Base-by-base conservation (phyloP, 1,140 invertebrate genomes). In the Caenorhabditis inopinata region DNA sequence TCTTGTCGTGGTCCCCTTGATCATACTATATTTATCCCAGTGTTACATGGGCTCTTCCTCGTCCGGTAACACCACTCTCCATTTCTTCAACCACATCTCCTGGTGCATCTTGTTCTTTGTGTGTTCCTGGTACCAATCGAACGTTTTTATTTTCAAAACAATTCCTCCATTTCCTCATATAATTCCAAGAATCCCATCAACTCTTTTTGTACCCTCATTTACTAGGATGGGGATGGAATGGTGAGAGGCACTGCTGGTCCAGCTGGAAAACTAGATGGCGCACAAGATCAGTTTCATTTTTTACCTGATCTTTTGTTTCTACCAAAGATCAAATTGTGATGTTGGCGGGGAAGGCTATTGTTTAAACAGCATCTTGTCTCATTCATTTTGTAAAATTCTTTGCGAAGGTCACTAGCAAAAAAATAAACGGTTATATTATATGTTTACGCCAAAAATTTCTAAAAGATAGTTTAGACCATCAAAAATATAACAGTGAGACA, bases 221-320 rank as follows among this genome's bases (percentile, higher is more conserved):
- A 47, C 75, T 35, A 47, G 7, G 75, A 29, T 18, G 75, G 46
- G 3, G 47, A 47, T n/a, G 47, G 7, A 6, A n/a, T n/a, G n/a
- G n/a, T n/a, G n/a, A n/a, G n/a, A n/a, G n/a, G n/a, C n/a, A n/a
- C n/a, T n/a, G n/a, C n/a, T n/a, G 48, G 75, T 38, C 75, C 75
- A 23, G 23, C 45, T 38, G 75, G 75, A 51, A 47, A 76, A 21
- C 32, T 38, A 2, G 32, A 38, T 38, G 75, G 45, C 29, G 18
- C 48, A 1, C 32, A 12, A 9, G 45, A 47, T n/a, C 75, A 76
- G 23, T 76, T 76, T 51, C 75, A 76, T 35, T 76, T 76, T 11
- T 51, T 48, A 23, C 45, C 75, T 51, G 46, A 38, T 76, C 75
- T 76, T 51, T 76, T 76, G 46, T 76, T 48, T 53, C 75, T 76